Conservation (phyloP, 1,140 invertebrate species). For the Pseudomyrmex gracilis region DNA sequence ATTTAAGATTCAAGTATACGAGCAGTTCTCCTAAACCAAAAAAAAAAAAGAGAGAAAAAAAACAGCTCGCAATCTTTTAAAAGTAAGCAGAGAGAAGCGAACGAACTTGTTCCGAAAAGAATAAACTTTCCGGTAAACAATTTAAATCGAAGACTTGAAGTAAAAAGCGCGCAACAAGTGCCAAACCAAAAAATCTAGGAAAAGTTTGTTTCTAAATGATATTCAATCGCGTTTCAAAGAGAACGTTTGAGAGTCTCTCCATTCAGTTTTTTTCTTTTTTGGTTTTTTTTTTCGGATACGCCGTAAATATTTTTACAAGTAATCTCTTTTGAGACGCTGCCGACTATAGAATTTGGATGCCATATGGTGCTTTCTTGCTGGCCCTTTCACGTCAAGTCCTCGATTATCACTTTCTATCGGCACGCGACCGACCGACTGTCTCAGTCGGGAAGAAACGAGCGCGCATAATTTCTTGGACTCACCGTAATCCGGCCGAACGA, state of each 20-base stretch:
- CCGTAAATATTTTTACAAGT: slow-evolving; percentile 11
- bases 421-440: neutral
- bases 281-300: neutral
- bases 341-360: neutral
- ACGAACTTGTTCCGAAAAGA: neutral
- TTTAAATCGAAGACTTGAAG: slow-evolving; percentile 1
- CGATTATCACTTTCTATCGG: neutral
- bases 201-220: neutral
- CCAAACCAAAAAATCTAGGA: neutral
- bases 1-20: neutral
- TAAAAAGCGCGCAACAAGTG: slow-evolving; percentile 37
- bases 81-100: too few species aligned
- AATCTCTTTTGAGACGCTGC: neutral
- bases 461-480: slow-evolving; percentile 77
- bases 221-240: neutral
- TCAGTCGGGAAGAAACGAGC: neutral
- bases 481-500: slow-evolving; percentile 88
- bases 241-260: too few species aligned
- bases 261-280: neutral
- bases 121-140: slow-evolving; percentile 8
- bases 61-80: too few species aligned
- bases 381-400: neutral
- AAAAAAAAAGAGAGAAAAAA: too few species aligned
- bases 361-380: neutral
- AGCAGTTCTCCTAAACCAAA: too few species aligned